These are phyloP conservation scores for Wiebesia pumilae DNA, from an alignment of 1,140 invertebrate genomes.

Conservation along the genomic window DNA sequence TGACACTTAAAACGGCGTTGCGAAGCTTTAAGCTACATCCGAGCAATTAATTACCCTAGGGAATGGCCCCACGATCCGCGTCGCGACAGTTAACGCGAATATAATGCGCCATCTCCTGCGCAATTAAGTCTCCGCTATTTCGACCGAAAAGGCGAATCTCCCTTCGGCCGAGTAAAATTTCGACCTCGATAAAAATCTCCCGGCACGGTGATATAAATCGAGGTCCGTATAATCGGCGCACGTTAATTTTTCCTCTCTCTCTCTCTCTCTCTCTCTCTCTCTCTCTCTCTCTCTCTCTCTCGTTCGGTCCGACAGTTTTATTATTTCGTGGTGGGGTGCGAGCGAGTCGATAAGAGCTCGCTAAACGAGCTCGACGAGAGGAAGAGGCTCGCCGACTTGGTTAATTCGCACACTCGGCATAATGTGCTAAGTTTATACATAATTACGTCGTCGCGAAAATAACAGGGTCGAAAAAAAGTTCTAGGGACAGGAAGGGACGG, in stretches of 20 bases:
- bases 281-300: not conserved
- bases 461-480: not conserved
- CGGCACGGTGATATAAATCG: slow-evolving; percentile 34
- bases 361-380: not conserved
- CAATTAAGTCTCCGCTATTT: slow-evolving; percentile 54
- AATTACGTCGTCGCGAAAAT: not conserved
- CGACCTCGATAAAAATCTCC: slow-evolving; percentile 45
- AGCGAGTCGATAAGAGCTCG: not conserved
- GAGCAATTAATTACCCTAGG: slow-evolving; percentile 54
- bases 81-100: slow-evolving; percentile 44
- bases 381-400: not conserved
- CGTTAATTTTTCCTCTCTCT: slow-evolving; percentile 25
- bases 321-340: not conserved
- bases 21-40: not conserved
- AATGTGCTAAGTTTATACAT: not conserved
- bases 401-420: not conserved
- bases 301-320: not conserved
- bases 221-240: not conserved
- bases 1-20: not conserved
- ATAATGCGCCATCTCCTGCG: slow-evolving; percentile 54
- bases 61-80: slow-evolving; percentile 22
- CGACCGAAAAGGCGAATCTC: slow-evolving; percentile 17
- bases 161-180: not conserved
- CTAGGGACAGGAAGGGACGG: not conserved
- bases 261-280: not conserved